phyloP scores from a whole-genome alignment of 2,113 vertebrate species.

The Cariama cristata region DNA sequence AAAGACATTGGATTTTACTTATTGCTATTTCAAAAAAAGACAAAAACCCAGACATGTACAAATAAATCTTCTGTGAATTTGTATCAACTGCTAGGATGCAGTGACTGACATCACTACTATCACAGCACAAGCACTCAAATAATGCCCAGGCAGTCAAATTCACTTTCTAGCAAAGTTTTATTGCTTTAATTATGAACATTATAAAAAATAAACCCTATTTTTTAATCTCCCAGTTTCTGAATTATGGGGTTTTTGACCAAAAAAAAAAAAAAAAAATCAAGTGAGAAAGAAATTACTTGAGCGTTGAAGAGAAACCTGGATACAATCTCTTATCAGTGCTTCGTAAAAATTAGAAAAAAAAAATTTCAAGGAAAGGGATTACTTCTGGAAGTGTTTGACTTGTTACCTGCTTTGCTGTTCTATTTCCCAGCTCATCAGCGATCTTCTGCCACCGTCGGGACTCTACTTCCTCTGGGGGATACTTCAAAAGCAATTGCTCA shows the following conservation, averaged over 20 bases:
- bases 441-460: slow-evolving; percentile 99
- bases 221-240: background rate
- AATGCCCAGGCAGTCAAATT: background rate
- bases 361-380: background rate
- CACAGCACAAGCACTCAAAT: background rate
- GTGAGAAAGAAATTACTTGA: background rate
- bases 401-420: slow-evolving; percentile 95
- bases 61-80: background rate
- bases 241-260: background rate
- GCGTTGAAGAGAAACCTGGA: background rate
- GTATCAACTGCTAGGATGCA: background rate
- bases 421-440: slow-evolving; percentile 93
- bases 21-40: background rate
- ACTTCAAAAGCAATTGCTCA: slow-evolving; percentile 94
- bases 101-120: background rate
- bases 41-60: background rate
- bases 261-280: background rate
- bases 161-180: background rate
- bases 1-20: background rate
- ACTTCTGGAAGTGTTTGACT: background rate
- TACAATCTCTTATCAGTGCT: background rate
- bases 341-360: background rate
- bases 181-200: background rate
- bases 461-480: slow-evolving; percentile 95
- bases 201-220: background rate